Conservation (phyloP, 2,888 invertebrate species). For the Drosophila multiciliata region DNA sequence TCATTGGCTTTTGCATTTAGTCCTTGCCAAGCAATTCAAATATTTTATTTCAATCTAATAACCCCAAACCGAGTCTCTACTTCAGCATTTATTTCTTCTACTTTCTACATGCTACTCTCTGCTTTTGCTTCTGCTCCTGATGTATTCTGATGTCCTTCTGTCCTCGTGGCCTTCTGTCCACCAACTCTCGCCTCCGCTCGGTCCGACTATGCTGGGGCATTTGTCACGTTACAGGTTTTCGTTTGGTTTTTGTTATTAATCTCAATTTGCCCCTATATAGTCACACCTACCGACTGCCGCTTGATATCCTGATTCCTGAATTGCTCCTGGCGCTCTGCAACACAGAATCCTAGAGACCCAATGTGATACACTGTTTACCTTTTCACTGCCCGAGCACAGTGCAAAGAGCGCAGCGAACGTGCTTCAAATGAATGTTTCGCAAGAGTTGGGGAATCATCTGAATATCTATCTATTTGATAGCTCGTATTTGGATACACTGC, state of each 20-base stretch:
- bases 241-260: conserved; percentile 69
- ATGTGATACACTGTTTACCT: conserved; percentile 53
- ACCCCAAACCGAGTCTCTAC: conserved; percentile 50
- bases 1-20: conserved; percentile 70
- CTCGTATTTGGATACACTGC: conserved; percentile 46
- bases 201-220: conserved; percentile 49
- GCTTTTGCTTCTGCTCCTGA: neutral
- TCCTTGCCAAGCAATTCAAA: conserved; percentile 63
- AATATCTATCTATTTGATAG: conserved; percentile 32
- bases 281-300: conserved; percentile 37
- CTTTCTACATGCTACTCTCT: conserved; percentile 14
- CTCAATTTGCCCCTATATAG: conserved; percentile 63
- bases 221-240: conserved; percentile 70
- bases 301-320: conserved; percentile 30
- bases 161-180: conserved; percentile 2
- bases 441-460: conserved; percentile 9
- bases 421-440: conserved; percentile 31
- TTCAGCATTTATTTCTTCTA: conserved; percentile 16
- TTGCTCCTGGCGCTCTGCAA: conserved; percentile 12
- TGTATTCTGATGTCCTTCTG: conserved; percentile 2
- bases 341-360: conserved; percentile 4
- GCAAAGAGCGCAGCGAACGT: conserved; percentile 53
- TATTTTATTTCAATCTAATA: conserved; percentile 67
- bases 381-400: conserved; percentile 28
- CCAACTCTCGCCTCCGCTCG: neutral